Conservation (phyloP, 2,888 invertebrate species). For the Ornithoptera alexandrae region DNA sequence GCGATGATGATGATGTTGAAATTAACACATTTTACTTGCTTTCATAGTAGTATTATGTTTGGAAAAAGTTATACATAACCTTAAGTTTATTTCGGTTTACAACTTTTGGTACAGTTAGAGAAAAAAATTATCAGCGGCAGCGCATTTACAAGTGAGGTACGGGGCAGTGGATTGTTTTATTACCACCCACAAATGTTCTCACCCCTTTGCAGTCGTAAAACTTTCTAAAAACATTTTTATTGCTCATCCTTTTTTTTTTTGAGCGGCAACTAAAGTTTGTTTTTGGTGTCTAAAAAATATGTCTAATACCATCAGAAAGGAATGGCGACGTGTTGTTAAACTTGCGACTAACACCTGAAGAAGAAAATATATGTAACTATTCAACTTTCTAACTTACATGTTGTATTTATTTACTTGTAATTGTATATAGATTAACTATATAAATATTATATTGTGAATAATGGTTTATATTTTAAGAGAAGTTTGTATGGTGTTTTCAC, state of each 20-base stretch:
- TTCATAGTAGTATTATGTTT: background rate
- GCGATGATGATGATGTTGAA: no score
- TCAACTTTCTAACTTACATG: no score
- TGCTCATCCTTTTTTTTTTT: constrained; percentile 43
- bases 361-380: no score
- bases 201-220: constrained; percentile 71
- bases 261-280: constrained; percentile 43
- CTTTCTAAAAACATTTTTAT: constrained; percentile 69
- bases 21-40: no score
- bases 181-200: constrained; percentile 44
- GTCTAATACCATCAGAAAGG: background rate
- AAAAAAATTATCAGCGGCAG: constrained; percentile 37
- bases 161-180: constrained; percentile 62
- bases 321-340: no score
- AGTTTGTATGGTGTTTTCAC: no score
- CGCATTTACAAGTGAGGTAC: constrained; percentile 43
- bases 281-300: constrained; percentile 1
- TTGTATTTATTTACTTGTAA: no score
- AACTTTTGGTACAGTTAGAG: background rate
- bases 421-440: no score
- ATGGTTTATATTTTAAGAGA: no score
- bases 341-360: no score
- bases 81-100: background rate
- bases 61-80: background rate
- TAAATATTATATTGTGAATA: no score